phyloP scores from a whole-genome alignment of 2,888 invertebrate species.

The Amphiduros pacificus region DNA sequence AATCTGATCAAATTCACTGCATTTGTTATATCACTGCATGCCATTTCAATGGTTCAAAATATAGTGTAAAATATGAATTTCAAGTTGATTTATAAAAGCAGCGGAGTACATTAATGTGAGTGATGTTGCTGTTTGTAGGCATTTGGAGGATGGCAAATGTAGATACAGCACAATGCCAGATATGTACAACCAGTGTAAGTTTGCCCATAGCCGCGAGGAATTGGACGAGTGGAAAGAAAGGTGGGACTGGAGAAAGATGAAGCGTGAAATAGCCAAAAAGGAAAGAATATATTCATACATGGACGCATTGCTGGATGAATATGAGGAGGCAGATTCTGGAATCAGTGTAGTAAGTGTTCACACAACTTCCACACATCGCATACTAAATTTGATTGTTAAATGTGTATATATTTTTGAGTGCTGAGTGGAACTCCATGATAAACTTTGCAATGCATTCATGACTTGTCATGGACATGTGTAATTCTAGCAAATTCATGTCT shows the following conservation, averaged over 20 bases:
- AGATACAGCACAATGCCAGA: slow-evolving; percentile 48
- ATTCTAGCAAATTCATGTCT: no score
- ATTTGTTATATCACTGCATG: no score
- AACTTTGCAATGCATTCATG: no score
- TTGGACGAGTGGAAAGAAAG: slow-evolving; percentile 56
- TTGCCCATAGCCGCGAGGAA: slow-evolving; percentile 53
- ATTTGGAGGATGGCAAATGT: slow-evolving; percentile 32
- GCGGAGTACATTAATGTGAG: no score
- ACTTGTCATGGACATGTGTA: no score
- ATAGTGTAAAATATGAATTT: no score
- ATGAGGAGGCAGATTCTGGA: slow-evolving; percentile 39
- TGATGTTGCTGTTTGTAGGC: no score
- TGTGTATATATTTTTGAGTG: not conserved
- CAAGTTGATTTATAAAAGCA: no score
- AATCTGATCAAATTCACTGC: no score
- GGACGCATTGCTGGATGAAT: slow-evolving; percentile 47
- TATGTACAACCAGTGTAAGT: slow-evolving; percentile 51
- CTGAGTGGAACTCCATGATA: no score
- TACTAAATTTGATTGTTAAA: not conserved
- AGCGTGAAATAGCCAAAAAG: slow-evolving; percentile 46
- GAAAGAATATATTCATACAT: slow-evolving; percentile 52
- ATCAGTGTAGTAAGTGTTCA: slow-evolving; percentile 41
- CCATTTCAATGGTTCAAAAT: no score
- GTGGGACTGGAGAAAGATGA: slow-evolving; percentile 52
- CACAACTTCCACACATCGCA: not conserved